Conservation (phyloP, 2,113 vertebrate species). For the Nothoprocta pentlandii region DNA sequence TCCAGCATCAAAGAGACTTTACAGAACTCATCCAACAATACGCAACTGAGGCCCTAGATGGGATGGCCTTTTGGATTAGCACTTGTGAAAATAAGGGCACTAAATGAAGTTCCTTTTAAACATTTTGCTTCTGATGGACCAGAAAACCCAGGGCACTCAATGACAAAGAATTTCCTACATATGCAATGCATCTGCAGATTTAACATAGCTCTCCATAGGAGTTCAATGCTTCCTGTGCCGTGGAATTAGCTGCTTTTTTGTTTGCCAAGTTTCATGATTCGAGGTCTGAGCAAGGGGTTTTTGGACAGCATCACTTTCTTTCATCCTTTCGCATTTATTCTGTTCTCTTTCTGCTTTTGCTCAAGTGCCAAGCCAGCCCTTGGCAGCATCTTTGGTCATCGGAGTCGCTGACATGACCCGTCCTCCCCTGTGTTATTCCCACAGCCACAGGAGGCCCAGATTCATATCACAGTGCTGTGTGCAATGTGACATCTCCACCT, state of each 20-base stretch:
- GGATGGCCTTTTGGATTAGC: not conserved
- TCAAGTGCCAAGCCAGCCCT: accelerated
- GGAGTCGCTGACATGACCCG: not conserved
- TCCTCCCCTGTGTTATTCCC: not conserved
- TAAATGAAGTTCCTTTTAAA: not conserved
- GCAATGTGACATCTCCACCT: not conserved
- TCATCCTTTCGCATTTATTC: not conserved
- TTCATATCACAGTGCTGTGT: accelerated
- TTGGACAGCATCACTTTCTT: not conserved
- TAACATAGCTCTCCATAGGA: not conserved
- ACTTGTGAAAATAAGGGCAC: not conserved
- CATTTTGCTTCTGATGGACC: not conserved
- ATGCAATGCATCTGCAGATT: not conserved
- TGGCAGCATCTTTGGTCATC: not conserved
- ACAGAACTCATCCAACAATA: not conserved
- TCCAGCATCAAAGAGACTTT: not conserved
- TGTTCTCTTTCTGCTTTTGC: not conserved
- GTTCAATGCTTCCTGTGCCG: not conserved
- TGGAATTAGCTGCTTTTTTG: not conserved
- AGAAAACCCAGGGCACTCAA: not conserved
- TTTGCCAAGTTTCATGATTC: not conserved
- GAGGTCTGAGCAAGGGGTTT: not conserved
- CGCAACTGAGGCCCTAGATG: not conserved
- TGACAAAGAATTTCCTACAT: not conserved
- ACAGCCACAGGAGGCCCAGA: accelerated